Conservation (phyloP, 2,113 vertebrate genomes). For the Notothenia rossii region DNA sequence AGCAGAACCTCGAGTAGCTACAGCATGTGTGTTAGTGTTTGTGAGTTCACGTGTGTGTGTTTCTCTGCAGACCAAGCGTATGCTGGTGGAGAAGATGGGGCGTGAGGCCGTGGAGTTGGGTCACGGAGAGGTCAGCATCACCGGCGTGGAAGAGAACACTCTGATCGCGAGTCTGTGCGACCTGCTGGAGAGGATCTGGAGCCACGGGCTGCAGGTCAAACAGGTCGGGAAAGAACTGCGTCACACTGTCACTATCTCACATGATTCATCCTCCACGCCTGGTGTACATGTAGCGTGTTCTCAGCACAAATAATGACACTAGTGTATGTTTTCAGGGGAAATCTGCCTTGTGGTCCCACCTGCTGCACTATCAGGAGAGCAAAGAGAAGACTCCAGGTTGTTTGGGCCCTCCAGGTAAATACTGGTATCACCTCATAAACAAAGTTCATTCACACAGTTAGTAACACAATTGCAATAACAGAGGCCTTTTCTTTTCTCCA, state of each 20-base stretch:
- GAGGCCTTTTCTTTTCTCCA: neutral
- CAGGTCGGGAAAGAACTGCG: constrained; percentile 83
- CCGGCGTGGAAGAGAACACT: constrained; percentile 96
- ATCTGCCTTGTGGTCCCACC: constrained; percentile 97
- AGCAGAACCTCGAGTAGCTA: neutral
- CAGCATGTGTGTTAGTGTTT: neutral
- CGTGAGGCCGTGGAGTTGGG: constrained; percentile 96
- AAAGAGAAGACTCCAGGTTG: constrained; percentile 92
- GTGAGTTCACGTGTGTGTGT: neutral
- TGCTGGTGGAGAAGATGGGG: constrained; percentile 99
- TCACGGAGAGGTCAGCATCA: constrained; percentile 96
- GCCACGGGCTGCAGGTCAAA: constrained; percentile 95
- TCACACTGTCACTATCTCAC: neutral
- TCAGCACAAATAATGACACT: neutral
- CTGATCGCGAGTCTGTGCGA: constrained; percentile 97
- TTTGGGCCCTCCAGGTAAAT: constrained; percentile 90
- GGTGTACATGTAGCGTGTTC: neutral
- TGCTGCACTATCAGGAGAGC: constrained; percentile 96
- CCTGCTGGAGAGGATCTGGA: constrained; percentile 98
- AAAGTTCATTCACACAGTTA: neutral
- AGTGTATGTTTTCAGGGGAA: constrained; percentile 87
- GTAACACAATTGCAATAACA: neutral
- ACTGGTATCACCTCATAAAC: neutral
- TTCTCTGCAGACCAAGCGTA: constrained; percentile 92
- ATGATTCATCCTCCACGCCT: neutral